Evolutionary conservation across 2,888 invertebrate genomes (phyloP).

Genomic region (Microplitis deprimator): DNA sequence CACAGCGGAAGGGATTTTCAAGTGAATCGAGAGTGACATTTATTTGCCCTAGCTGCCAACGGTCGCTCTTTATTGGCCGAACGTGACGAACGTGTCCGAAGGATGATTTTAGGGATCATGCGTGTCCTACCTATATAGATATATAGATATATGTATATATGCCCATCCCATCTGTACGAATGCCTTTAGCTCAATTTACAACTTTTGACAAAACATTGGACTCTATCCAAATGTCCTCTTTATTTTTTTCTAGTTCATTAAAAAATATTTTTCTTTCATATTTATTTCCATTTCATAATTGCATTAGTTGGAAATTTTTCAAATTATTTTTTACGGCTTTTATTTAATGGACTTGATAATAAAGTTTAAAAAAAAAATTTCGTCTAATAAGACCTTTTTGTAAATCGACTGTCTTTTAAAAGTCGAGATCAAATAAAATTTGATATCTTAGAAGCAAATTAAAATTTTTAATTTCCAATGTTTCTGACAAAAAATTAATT

Average conservation of each 20-base stretch:
- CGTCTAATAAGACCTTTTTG: too few species aligned
- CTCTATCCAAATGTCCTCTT: slow-evolving; percentile 17
- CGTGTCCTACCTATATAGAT: slow-evolving; percentile 1
- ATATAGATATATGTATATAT: too few species aligned
- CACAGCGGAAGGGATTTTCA: slow-evolving; percentile 12
- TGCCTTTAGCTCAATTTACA: slow-evolving; percentile 35
- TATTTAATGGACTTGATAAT: slow-evolving; percentile 4
- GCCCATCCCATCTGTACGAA: slow-evolving; percentile 21
- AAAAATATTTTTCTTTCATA: not conserved
- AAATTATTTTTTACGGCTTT: slow-evolving; percentile 21
- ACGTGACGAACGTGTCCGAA: slow-evolving; percentile 51
- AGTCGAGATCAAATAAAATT: too few species aligned
- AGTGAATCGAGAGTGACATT: slow-evolving; percentile 41
- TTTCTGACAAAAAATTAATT: too few species aligned
- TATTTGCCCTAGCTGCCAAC: slow-evolving; percentile 40
- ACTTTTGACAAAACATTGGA: not conserved
- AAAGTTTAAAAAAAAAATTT: too few species aligned
- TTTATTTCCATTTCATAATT: not conserved
- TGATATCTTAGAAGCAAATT: too few species aligned
- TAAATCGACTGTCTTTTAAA: too few species aligned
- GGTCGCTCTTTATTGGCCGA: slow-evolving; percentile 44
- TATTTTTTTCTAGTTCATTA: not conserved
- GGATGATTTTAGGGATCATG: slow-evolving; percentile 47
- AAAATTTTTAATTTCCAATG: too few species aligned
- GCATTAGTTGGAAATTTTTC: slow-evolving; percentile 4